These are phyloP conservation scores for Augochlora pura DNA, from an alignment of 1,140 invertebrate species.

Conservation along the genomic window DNA sequence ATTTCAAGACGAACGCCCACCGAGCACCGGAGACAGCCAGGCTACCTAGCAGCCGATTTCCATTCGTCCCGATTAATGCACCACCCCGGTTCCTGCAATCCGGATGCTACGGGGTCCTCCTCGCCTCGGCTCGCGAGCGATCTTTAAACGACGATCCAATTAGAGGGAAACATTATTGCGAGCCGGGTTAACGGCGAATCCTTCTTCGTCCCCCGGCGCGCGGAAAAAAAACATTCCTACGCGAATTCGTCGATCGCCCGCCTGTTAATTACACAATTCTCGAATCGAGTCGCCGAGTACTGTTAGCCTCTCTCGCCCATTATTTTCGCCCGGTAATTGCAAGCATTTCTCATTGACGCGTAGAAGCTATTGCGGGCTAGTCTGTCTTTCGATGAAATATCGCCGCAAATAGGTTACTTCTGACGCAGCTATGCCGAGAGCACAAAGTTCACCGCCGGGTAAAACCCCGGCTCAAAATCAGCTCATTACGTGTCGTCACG, in stretches of 20 bases:
- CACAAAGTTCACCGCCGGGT: neutral
- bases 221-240: no score
- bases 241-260: no score
- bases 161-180: neutral
- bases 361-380: no score
- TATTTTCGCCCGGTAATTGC: no score
- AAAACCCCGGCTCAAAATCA: neutral
- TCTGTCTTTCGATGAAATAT: no score
- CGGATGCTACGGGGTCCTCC: neutral
- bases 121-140: neutral
- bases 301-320: no score
- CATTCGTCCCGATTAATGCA: conserved; percentile 18
- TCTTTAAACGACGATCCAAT: conserved; percentile 9
- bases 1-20: conserved; percentile 58
- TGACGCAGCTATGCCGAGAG: no score
- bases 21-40: conserved; percentile 11
- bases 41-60: neutral
- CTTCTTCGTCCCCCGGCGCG: neutral
- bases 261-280: no score
- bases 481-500: neutral
- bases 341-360: no score
- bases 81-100: neutral
- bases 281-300: no score
- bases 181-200: neutral
- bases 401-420: no score